Conservation (phyloP, 2,888 invertebrate genomes). For the Chalcis sispes region DNA sequence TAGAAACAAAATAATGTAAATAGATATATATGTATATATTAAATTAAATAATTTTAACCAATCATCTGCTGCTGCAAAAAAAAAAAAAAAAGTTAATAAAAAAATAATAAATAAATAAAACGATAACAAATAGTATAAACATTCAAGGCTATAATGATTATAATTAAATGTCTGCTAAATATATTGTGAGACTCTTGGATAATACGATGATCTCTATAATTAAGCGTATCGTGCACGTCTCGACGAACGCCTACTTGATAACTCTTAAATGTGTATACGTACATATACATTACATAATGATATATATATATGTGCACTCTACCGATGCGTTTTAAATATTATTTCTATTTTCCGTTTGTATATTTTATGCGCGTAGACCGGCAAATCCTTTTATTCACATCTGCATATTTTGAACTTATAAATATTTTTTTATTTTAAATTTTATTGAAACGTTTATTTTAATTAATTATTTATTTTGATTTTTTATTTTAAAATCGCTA, state of each 20-base stretch:
- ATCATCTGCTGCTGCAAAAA: too few species aligned
- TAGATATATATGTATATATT: constrained; percentile 25
- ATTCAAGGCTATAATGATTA: neutral
- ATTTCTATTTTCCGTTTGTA: neutral
- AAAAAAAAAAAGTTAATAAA: constrained; percentile 23
- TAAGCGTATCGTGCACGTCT: constrained; percentile 32
- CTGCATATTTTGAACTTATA: neutral
- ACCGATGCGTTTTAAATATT: neutral
- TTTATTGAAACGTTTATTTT: neutral
- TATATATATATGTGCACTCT: too few species aligned
- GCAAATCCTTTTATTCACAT: constrained; percentile 2
- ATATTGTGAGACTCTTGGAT: constrained; percentile 18
- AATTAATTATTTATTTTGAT: neutral
- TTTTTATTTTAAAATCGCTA: neutral
- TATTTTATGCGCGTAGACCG: constrained; percentile 31
- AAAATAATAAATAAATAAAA: neutral
- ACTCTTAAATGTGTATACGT: constrained; percentile 7
- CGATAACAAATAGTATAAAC: neutral
- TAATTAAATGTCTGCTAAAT: neutral
- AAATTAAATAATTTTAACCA: too few species aligned
- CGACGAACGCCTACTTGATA: neutral
- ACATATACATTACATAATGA: too few species aligned
- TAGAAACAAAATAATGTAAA: too few species aligned
- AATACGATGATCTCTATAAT: constrained; percentile 26
- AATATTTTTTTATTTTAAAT: neutral